Evolutionary conservation across 2,888 invertebrate species (phyloP).

Genomic region (Eubasilissa splendida): DNA sequence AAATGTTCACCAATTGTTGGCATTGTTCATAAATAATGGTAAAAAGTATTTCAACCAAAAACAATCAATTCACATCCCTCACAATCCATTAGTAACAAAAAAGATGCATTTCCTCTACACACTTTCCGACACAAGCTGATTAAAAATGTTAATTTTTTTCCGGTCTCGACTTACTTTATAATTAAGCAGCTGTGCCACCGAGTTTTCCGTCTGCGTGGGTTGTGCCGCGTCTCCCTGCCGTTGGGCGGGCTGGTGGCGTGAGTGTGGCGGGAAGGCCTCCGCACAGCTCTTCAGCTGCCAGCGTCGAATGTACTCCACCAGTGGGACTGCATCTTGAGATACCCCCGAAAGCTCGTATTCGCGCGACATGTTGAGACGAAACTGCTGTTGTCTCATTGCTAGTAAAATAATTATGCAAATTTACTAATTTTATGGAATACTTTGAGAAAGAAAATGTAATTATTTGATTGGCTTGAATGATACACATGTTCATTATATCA

Average conservation of each 20-base stretch:
- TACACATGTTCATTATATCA: no score
- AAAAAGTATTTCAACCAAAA: no score
- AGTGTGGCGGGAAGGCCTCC: conserved; percentile 56
- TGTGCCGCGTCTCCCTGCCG: conserved; percentile 61
- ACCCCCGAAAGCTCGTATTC: conserved; percentile 84
- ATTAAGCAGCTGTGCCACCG: conserved; percentile 67
- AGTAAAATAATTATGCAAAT: conserved; percentile 54
- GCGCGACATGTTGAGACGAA: conserved; percentile 84
- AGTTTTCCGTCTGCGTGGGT: conserved; percentile 68
- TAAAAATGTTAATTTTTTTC: no score
- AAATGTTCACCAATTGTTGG: no score
- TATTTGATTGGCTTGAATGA: no score
- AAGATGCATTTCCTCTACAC: no score
- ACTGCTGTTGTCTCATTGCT: conserved; percentile 84
- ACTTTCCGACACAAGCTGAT: no score
- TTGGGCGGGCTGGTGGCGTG: conserved; percentile 60
- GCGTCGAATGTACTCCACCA: conserved; percentile 83
- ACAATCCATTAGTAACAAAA: no score
- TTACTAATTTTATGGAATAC: no score
- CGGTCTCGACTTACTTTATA: conserved; percentile 64
- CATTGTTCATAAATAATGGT: no score
- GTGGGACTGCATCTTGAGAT: conserved; percentile 81
- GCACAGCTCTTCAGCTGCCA: conserved; percentile 72
- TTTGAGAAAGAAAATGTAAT: no score
- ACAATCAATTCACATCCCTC: no score